These are phyloP conservation scores for Micoletzkya japonica DNA, from an alignment of 2,888 invertebrate genomes.

Conservation along the genomic window DNA sequence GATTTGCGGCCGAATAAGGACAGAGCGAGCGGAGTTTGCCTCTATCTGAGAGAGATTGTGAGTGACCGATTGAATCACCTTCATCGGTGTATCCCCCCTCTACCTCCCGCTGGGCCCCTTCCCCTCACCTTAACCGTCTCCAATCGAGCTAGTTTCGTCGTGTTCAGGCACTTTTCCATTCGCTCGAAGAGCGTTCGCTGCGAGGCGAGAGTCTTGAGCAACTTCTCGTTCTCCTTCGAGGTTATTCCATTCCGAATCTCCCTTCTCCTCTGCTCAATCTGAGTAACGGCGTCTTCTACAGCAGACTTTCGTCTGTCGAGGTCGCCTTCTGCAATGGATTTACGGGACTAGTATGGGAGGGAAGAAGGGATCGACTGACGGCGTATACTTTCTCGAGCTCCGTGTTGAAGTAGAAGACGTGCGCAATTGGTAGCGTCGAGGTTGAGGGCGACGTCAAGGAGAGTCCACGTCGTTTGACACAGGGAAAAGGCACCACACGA, in stretches of 20 bases:
- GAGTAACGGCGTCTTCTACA: constrained; percentile 35
- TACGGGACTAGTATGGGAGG: constrained; percentile 1
- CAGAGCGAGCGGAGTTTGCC: constrained; percentile 11
- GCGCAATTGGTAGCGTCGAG: constrained; percentile 85
- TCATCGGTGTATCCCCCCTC: constrained; percentile 1
- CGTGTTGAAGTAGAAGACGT: constrained; percentile 80
- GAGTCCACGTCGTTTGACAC: constrained; percentile 72
- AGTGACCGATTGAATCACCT: background rate
- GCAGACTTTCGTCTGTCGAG: constrained; percentile 38
- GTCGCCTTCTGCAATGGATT: constrained; percentile 39
- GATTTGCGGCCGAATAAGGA: constrained; percentile 17
- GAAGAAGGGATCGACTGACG: constrained; percentile 55
- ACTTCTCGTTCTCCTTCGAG: constrained; percentile 29
- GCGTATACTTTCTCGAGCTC: constrained; percentile 67
- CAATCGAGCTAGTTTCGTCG: background rate
- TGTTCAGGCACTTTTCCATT: constrained; percentile 8
- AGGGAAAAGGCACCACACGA: constrained; percentile 4
- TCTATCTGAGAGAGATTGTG: constrained; percentile 15
- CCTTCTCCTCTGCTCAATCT: constrained; percentile 30
- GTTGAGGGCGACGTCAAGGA: constrained; percentile 88
- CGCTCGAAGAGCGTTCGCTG: constrained; percentile 16
- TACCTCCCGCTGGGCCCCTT: constrained; percentile 11
- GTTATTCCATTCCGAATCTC: constrained; percentile 32
- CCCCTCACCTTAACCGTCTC: background rate
- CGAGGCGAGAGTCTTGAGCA: background rate